phyloP scores from a whole-genome alignment of 2,888 invertebrate genomes.

The Spicauda simplicius region DNA sequence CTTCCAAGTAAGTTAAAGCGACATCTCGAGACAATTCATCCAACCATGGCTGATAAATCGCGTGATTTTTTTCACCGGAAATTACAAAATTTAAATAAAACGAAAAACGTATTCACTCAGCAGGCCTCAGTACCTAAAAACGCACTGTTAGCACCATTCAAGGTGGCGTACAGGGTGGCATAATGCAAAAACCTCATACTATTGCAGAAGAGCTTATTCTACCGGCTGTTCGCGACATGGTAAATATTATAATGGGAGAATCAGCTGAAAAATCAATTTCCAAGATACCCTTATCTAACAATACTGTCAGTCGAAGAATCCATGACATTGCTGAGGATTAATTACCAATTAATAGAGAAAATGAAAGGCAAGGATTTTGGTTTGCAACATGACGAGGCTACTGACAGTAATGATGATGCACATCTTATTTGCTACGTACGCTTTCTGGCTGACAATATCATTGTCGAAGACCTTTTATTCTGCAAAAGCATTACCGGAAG shows the following conservation, averaged over 20 bases:
- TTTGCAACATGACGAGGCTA: constrained; percentile 2
- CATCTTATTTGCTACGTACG: constrained; percentile 9
- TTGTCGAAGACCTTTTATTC: constrained; percentile 1
- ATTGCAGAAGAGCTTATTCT: constrained; percentile 31
- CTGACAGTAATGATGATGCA: constrained; percentile 5
- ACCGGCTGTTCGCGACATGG: constrained; percentile 19
- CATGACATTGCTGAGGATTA: constrained; percentile 11
- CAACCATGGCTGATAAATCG: neutral
- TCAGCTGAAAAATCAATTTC: too few relatives aligned
- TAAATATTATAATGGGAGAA: neutral
- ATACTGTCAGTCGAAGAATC: neutral
- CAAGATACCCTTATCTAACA: neutral
- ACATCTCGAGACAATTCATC: neutral
- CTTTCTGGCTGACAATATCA: neutral
- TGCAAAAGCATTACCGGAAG: neutral
- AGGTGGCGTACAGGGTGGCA: constrained; percentile 28
- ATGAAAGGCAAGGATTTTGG: neutral
- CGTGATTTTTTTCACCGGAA: neutral
- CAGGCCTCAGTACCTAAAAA: constrained; percentile 23
- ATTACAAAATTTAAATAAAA: constrained; percentile 1
- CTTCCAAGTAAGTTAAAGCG: neutral
- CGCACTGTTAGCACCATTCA: constrained; percentile 31
- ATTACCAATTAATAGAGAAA: neutral
- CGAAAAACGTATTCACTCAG: neutral
- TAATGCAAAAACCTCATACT: constrained; percentile 33